These are phyloP conservation scores for Xiphophorus hellerii DNA, from an alignment of 2,113 vertebrate genomes.

Conservation along the genomic window DNA sequence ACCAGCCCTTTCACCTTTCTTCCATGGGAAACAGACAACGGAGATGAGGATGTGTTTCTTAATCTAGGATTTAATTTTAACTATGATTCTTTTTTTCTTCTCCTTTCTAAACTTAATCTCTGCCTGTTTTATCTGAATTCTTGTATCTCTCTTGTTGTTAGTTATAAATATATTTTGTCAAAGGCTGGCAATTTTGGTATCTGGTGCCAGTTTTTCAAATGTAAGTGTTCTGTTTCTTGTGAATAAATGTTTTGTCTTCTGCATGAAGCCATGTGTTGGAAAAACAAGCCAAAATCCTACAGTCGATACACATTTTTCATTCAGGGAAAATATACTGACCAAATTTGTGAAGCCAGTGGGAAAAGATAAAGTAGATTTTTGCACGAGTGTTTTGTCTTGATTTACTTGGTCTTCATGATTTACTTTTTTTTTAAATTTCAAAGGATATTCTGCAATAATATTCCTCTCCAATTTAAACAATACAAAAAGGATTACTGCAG, in stretches of 20 bases:
- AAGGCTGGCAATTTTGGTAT: not conserved
- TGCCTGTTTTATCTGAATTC: slow-evolving; percentile 11
- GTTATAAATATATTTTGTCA: not conserved
- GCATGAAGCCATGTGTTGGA: not conserved
- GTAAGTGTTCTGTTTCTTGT: not conserved
- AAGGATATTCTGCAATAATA: not conserved
- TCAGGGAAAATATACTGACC: not conserved
- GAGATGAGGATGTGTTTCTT: slow-evolving; percentile 21
- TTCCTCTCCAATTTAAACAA: not conserved
- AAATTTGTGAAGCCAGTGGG: not conserved
- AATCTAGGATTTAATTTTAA: slow-evolving; percentile 46
- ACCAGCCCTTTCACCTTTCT: slow-evolving; percentile 49
- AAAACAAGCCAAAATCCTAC: not conserved
- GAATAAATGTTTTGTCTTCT: slow-evolving; percentile 9
- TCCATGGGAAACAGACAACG: slow-evolving; percentile 49
- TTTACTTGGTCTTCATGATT: not conserved
- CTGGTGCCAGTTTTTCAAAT: not conserved
- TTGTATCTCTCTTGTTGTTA: not conserved
- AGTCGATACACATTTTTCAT: not conserved
- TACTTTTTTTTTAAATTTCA: not conserved
- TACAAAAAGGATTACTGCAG: not conserved
- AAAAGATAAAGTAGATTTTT: not conserved
- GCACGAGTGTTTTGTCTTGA: not conserved
- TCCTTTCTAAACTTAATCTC: slow-evolving; percentile 16
- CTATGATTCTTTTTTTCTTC: slow-evolving; percentile 11